phyloP scores from a whole-genome alignment of 2,113 vertebrate species.

The Mellivora capensis region DNA sequence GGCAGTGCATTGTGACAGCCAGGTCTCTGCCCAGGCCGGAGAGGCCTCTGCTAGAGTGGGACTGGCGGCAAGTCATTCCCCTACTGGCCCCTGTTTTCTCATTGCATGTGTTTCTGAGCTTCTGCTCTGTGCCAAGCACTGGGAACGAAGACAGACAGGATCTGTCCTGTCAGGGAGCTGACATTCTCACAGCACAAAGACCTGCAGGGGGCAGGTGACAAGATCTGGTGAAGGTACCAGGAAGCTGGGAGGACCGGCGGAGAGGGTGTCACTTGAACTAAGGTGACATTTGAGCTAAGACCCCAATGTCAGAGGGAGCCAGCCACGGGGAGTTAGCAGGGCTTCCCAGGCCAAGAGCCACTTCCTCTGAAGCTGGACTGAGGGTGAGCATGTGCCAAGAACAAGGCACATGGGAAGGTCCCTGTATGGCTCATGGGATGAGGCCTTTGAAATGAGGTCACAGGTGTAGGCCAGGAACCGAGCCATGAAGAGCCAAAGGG shows the following conservation, averaged over 20 bases:
- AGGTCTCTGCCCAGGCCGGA: neutral
- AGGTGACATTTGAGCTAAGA: neutral
- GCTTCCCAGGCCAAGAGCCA: neutral
- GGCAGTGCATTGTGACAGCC: neutral
- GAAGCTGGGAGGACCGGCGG: neutral
- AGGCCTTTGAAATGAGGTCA: neutral
- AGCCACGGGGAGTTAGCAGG: neutral
- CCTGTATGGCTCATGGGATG: rapidly evolving
- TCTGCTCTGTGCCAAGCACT: neutral
- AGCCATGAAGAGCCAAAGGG: neutral
- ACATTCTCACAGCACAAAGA: neutral
- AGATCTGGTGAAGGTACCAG: no score
- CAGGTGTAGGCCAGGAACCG: neutral
- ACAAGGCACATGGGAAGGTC: neutral
- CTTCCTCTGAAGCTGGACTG: no score
- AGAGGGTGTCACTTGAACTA: neutral
- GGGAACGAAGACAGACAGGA: neutral
- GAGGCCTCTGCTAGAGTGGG: neutral
- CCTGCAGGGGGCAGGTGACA: rapidly evolving
- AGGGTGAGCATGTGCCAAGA: neutral
- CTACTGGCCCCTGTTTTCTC: neutral
- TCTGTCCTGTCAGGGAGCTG: neutral
- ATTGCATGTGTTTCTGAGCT: neutral
- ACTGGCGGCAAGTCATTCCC: neutral
- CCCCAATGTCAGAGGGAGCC: neutral